Conservation (phyloP, 1,140 invertebrate species). For the Ceratina australensis region DNA sequence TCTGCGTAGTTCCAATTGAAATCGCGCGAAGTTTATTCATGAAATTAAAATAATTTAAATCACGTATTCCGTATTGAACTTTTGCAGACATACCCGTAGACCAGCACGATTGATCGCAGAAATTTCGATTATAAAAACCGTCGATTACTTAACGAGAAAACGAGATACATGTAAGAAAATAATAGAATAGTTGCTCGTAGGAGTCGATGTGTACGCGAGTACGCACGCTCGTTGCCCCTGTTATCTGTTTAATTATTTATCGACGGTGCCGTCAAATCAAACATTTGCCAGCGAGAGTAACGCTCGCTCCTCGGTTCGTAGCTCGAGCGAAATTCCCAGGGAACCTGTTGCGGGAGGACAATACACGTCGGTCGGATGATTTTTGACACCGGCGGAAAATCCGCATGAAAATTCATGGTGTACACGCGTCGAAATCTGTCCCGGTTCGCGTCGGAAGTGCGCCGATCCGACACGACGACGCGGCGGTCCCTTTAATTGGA, state of each 20-base stretch:
- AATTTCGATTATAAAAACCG: no score
- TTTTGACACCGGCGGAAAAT: conserved; percentile 11
- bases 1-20: neutral
- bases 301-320: neutral
- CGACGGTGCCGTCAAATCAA: neutral
- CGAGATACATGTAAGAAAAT: neutral
- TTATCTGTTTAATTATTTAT: conserved; percentile 13
- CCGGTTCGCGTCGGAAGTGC: neutral
- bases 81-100: no score
- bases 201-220: no score
- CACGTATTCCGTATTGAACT: no score
- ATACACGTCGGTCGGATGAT: neutral
- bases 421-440: conserved; percentile 16
- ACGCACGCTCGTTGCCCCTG: neutral
- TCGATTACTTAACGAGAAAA: neutral
- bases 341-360: conserved; percentile 32
- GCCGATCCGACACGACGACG: neutral
- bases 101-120: no score
- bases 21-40: neutral
- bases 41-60: neutral
- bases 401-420: conserved; percentile 49
- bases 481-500: conserved; percentile 54
- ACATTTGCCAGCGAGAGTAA: neutral
- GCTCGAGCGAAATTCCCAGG: conserved; percentile 14
- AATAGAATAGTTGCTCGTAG: neutral